Percentiles rank a stretch among this genome's conserved stretches.
These are phyloP conservation scores for Dryoscopus gambensis DNA, from an alignment of 2,113 vertebrate genomes.

Conservation along the genomic window DNA sequence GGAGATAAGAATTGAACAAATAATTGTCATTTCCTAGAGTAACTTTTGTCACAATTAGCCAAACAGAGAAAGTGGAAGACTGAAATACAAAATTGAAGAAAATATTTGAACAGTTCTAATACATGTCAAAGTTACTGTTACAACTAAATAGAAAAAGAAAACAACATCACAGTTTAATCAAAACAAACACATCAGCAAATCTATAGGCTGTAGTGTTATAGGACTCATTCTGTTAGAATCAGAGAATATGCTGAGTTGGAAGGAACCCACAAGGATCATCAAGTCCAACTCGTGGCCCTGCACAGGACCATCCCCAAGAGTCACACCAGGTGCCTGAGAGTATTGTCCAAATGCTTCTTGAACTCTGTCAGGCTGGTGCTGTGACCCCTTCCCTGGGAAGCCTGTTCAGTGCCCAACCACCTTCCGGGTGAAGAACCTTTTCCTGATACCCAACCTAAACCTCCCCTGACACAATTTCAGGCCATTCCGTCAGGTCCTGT, in stretches of 20 bases:
- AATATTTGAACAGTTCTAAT: not conserved
- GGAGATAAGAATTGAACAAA: not conserved
- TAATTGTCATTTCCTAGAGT: not conserved
- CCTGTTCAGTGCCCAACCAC: accelerated
- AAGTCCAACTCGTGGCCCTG: not conserved
- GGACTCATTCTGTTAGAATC: not conserved
- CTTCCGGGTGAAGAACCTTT: not conserved
- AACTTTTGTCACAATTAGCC: not conserved
- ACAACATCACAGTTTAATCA: not conserved
- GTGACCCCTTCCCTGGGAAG: not conserved
- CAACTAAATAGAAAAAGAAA: not conserved
- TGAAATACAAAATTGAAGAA: not conserved
- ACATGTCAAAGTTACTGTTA: not conserved
- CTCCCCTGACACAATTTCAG: not conserved
- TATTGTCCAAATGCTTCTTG: not conserved
- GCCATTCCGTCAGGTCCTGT: accelerated
- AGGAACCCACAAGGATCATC: not conserved
- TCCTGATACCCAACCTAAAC: accelerated
- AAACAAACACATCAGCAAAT: not conserved
- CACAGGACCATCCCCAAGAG: not conserved
- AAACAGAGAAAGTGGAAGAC: not conserved
- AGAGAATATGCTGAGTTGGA: not conserved
- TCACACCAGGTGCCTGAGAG: not conserved
- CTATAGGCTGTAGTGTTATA: not conserved
- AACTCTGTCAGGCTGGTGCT: not conserved